Base-by-base conservation (phyloP, 2,113 vertebrate species). In the Rhadina sibilatrix region DNA sequence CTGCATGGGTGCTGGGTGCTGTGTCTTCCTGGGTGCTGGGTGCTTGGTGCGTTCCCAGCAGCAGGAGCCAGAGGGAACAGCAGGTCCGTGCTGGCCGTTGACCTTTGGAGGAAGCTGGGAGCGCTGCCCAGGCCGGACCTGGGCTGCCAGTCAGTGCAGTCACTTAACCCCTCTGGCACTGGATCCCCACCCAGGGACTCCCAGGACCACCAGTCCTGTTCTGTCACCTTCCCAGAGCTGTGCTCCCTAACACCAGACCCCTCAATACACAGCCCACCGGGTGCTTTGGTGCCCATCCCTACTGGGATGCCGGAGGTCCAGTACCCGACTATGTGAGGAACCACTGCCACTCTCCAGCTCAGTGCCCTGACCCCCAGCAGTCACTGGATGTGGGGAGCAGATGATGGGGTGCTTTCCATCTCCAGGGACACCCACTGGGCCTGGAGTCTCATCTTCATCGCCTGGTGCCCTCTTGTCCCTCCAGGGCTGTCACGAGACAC, bases 371-470 rank as follows among this genome's bases (percentile, higher is more conserved):
- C 65, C 16, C 44, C 3, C 24, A 40, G 68, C 25, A 19, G 42
- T 31, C 13, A 5, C 33, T 9, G 14, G 31, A 56, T 9, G 3
- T 2, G 8, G 33, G 65, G 60, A 71, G 15, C 70, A 38, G 50
- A 12, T 7, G 10, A 10, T 6, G 30, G 54, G 20, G 20, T 42
- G 18, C 15, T 46, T 42, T 35, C 19, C 7, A 4, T 10, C 31
- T 19, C 40, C 25, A 10, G 53, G 19, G 27, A 7, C 38, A 18
- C n/a, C 33, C 10, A 20, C 0, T 1, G 20, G 7, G 20, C 4
- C 5, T 23, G 52, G 10, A 11, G 13, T 46, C 59, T 40, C 11
- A 0, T 6, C 30, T 22, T 52, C 24, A 6, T 42, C 0, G 0
- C 63, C 28, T 9, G 22, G 33, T 5, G 35, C 21, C 22, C 7